These are phyloP conservation scores for Bujurquina vittata DNA, from an alignment of 2,113 vertebrate genomes.

Conservation along the genomic window DNA sequence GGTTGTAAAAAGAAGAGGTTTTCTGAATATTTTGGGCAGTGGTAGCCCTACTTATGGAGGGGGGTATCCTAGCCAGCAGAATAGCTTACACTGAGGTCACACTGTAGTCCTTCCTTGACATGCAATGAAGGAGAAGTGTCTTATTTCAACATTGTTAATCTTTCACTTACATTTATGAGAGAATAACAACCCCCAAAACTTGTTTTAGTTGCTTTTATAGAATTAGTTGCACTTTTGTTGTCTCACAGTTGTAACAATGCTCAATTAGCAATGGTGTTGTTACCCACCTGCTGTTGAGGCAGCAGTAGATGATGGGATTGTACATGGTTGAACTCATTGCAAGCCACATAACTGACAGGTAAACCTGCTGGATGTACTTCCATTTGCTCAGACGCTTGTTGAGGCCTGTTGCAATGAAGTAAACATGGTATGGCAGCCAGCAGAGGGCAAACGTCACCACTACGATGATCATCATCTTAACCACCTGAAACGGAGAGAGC, in stretches of 20 bases:
- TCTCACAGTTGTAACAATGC: background rate
- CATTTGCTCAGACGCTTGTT: constrained; percentile 85
- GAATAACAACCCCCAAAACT: background rate
- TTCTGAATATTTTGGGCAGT: too few species aligned
- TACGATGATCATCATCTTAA: constrained; percentile 99
- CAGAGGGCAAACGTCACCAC: constrained; percentile 95
- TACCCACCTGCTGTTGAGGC: constrained; percentile 94
- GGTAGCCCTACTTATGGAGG: too few species aligned
- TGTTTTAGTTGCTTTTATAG: background rate
- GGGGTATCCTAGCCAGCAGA: too few species aligned
- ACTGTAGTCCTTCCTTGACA: background rate
- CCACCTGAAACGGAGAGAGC: constrained; percentile 83
- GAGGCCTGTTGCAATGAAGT: constrained; percentile 91
- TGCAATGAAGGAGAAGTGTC: background rate
- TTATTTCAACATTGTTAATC: too few species aligned
- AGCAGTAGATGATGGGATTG: constrained; percentile 99
- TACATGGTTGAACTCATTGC: constrained; percentile 99
- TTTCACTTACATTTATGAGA: background rate
- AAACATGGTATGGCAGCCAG: constrained; percentile 96
- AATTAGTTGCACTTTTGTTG: background rate
- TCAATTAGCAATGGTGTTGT: background rate
- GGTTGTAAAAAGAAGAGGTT: too few species aligned
- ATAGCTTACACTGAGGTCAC: background rate
- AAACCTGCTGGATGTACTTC: constrained; percentile 98
- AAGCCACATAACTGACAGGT: constrained; percentile 94